Conservation (phyloP, 2,113 vertebrate species). For the Mungos mungo region DNA sequence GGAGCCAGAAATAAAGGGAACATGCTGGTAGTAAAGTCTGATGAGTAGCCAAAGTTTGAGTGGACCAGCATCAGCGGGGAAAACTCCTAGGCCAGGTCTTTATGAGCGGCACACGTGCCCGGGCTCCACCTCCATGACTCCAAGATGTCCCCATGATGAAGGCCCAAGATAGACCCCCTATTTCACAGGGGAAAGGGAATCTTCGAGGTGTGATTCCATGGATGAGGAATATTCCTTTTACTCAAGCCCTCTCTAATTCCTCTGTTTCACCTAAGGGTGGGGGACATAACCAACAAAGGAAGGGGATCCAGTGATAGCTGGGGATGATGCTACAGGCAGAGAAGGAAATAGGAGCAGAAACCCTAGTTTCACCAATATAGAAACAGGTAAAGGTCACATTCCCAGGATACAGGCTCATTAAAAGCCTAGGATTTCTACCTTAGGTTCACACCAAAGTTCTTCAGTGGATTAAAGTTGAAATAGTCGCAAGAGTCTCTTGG, state of each 20-base stretch:
- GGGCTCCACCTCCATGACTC: fast-evolving
- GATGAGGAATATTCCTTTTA: neutral
- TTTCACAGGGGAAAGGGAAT: neutral
- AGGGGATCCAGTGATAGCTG: neutral
- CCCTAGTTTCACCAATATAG: too few species aligned
- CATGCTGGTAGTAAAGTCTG: neutral
- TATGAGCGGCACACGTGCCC: fast-evolving
- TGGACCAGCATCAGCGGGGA: neutral
- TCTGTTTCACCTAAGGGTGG: neutral
- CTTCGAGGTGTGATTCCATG: neutral
- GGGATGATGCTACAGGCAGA: neutral
- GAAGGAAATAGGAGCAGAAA: neutral
- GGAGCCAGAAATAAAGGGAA: neutral
- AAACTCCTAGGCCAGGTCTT: neutral
- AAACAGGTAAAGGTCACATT: neutral
- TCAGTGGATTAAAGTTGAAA: neutral
- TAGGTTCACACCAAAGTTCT: neutral
- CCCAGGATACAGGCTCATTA: neutral
- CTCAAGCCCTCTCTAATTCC: neutral
- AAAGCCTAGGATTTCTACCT: neutral
- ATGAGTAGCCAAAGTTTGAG: neutral
- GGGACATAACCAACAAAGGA: neutral
- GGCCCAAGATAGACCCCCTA: neutral
- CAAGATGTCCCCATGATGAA: neutral
- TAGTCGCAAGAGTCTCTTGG: neutral